Conservation (phyloP, 2,113 vertebrate genomes). For the Lepisosteus osseus region DNA sequence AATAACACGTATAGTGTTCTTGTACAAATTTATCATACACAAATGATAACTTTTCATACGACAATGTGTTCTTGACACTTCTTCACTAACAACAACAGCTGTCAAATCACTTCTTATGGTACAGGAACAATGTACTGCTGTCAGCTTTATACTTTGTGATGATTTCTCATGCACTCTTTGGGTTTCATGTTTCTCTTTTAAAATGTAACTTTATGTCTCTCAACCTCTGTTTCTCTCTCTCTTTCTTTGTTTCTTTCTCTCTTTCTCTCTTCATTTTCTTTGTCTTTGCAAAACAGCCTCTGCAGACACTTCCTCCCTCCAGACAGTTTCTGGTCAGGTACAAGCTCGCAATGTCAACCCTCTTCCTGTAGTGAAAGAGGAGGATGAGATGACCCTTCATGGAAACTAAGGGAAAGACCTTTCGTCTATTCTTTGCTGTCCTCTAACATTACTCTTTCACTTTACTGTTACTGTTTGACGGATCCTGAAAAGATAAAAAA, state of each 20-base stretch:
- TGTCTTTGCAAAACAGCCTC: slow-evolving; percentile 54
- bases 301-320: slow-evolving; percentile 60
- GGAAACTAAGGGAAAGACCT: slow-evolving; percentile 55
- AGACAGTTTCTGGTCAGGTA: slow-evolving; percentile 72
- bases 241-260: slow-evolving; percentile 15
- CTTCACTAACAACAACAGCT: too few relatives aligned
- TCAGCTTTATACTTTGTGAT: too few relatives aligned
- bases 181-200: too few relatives aligned
- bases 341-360: slow-evolving; percentile 58
- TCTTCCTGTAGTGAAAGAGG: slow-evolving; percentile 64
- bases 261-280: slow-evolving; percentile 21
- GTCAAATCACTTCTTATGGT: too few relatives aligned
- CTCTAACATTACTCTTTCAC: slow-evolving; percentile 3
- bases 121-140: too few relatives aligned
- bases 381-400: slow-evolving; percentile 62
- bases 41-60: too few relatives aligned
- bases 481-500: background rate
- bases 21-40: too few relatives aligned
- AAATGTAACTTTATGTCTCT: background rate
- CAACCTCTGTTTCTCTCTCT: slow-evolving; percentile 13
- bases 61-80: too few relatives aligned
- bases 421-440: background rate
- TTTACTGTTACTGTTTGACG: background rate
- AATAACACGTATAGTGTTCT: too few relatives aligned
- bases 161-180: too few relatives aligned